These are phyloP conservation scores for Cylindroiulus punctatus DNA, from an alignment of 2,888 invertebrate species.

Conservation along the genomic window DNA sequence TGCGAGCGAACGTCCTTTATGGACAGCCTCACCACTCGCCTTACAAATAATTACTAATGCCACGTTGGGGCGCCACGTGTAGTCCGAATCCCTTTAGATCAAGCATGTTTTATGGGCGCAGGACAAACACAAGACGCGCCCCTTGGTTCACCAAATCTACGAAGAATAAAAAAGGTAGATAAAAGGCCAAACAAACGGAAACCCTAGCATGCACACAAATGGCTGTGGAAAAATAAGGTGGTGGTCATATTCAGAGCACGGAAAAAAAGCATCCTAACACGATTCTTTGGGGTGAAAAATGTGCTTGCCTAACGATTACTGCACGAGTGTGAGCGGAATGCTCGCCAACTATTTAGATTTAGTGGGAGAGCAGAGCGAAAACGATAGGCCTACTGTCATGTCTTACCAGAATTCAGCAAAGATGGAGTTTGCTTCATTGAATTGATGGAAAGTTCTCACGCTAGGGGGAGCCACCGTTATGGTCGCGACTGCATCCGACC, in stretches of 20 bases:
- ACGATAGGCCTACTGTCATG: neutral
- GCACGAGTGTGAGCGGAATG: conserved; percentile 43
- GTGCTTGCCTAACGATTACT: conserved; percentile 50
- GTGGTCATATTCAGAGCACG: neutral
- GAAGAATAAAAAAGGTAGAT: neutral
- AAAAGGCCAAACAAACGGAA: neutral
- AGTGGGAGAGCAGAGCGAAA: neutral
- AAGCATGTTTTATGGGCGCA: neutral
- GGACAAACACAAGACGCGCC: neutral
- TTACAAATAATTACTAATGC: too few relatives aligned
- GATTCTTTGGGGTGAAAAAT: conserved; percentile 48
- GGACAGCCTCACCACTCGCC: neutral
- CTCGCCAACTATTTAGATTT: conserved; percentile 17
- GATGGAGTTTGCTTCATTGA: neutral
- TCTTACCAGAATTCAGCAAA: neutral
- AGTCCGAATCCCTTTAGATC: too few relatives aligned
- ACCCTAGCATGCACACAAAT: neutral
- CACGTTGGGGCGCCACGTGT: too few relatives aligned
- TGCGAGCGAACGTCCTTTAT: too few relatives aligned
- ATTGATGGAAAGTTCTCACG: neutral
- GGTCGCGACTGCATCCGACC: too few relatives aligned
- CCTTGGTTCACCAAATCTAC: neutral
- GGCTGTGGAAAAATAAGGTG: neutral
- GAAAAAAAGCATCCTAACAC: neutral
- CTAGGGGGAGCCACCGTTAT: neutral